phyloP scores from a whole-genome alignment of 1,140 invertebrate species.

The Drosophila baimaii region DNA sequence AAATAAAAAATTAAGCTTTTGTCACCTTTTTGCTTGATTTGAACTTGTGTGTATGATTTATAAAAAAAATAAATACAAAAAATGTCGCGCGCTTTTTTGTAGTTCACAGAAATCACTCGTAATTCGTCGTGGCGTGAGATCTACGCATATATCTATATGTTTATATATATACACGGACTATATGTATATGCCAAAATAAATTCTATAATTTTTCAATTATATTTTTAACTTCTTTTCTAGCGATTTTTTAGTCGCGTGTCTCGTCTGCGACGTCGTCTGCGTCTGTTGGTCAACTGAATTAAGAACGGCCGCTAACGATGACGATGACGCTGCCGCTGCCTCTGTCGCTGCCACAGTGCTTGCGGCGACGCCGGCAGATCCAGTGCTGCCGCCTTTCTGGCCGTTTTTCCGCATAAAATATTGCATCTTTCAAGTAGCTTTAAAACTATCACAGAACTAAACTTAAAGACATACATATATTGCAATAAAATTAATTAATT shows the following conservation, averaged over 20 bases:
- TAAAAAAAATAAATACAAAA: slow-evolving; percentile 25
- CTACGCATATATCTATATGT: slow-evolving; percentile 7
- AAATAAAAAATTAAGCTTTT: slow-evolving; percentile 34
- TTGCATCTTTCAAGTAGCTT: too few species aligned
- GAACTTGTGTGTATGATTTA: slow-evolving; percentile 18
- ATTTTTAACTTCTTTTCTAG: slow-evolving; percentile 31
- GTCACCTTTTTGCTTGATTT: slow-evolving; percentile 54
- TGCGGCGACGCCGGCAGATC: slow-evolving; percentile 18
- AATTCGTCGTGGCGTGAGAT: slow-evolving; percentile 15
- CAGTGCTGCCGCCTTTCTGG: not conserved
- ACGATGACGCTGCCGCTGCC: slow-evolving; percentile 17
- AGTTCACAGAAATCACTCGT: slow-evolving; percentile 11
- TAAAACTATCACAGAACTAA: too few species aligned
- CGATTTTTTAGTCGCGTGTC: slow-evolving; percentile 71
- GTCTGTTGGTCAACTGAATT: slow-evolving; percentile 84
- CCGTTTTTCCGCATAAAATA: not conserved
- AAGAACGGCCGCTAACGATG: slow-evolving; percentile 68
- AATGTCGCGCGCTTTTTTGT: slow-evolving; percentile 52
- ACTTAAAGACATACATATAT: too few species aligned
- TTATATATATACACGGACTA: slow-evolving; percentile 14
- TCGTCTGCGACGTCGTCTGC: slow-evolving; percentile 73
- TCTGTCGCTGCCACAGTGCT: slow-evolving; percentile 24
- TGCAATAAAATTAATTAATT: too few species aligned
- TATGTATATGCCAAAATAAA: slow-evolving; percentile 17
- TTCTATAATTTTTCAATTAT: slow-evolving; percentile 44